A percentile compares a stretch with the other conserved stretches of the same genome.
Evolutionary conservation across 2,113 vertebrate species (phyloP).

Genomic region (Crotalus tigris): DNA sequence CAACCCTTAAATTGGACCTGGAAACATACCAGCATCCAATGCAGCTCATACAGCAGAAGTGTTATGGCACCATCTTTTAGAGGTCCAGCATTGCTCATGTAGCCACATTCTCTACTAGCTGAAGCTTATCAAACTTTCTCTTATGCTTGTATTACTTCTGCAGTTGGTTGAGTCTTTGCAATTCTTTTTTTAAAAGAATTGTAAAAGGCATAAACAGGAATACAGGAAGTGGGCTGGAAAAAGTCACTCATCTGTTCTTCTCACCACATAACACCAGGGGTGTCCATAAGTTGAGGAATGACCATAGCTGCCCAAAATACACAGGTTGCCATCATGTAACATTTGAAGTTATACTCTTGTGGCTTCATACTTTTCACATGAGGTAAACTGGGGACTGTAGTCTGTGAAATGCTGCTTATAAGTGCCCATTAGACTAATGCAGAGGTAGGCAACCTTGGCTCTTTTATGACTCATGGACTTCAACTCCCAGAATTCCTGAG

Average conservation of each 20-base stretch:
- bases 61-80: too few species aligned
- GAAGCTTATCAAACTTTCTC: not conserved
- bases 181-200: not conserved
- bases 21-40: too few species aligned
- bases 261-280: not conserved
- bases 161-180: not conserved
- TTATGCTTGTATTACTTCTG: not conserved
- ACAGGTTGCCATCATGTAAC: not conserved
- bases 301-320: not conserved
- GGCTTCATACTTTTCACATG: not conserved
- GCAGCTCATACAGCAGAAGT: too few species aligned
- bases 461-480: too few species aligned
- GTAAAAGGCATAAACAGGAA: not conserved
- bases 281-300: not conserved
- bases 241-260: not conserved
- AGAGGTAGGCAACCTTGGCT: too few species aligned
- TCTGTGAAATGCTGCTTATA: not conserved
- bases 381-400: not conserved
- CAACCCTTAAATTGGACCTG: too few species aligned
- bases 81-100: too few species aligned
- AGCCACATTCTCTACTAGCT: not conserved
- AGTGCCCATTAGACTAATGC: not conserved
- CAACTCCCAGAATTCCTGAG: too few species aligned
- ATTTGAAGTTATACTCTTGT: not conserved
- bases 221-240: not conserved